Evolutionary conservation across 2,888 invertebrate genomes (phyloP), one percentile per base, ranked within the genome.

Genomic region (Leptogaster cylindrica): DNA sequence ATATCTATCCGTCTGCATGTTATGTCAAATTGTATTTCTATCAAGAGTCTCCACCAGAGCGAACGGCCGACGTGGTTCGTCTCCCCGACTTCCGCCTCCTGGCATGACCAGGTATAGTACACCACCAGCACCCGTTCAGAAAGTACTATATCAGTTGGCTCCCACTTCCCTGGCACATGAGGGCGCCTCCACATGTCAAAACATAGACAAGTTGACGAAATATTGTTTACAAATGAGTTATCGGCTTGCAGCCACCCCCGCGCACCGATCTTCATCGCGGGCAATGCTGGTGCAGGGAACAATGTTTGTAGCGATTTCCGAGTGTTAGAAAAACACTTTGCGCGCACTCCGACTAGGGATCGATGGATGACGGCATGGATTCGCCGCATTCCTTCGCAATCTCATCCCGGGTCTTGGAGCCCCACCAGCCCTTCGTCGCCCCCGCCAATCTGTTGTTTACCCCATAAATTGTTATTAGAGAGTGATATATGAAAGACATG

Each of bases 401-500:
- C n/a, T n/a, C n/a, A n/a, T n/a, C n/a, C 39, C 44, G 16, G 18
- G 8, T 16, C 27, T 27, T 31, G 7, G 5, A 6, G 28, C 14
- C 5, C 14, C 27, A 5, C 23, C 48, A 48, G 31, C 33, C 64
- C 48, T 46, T 64, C 64, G 33, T 20, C 48, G 31, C 23, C 64
- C 48, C 46, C 46, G 33, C 28, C 64, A 70, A 71, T 70, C 71
- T 71, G 71, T 71, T 73, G 73, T 73, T 73, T 73, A 73, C 70
- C 69, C 71, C 71, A 72, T 73, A 73, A 73, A 73, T 73, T 73
- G 72, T 72, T 72, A 72, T 72, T 71, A 70, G 71, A 71, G 73
- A 73, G 72, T 73, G 73, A 73, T 73, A 73, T 73, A 73, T 73
- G 73, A 73, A 73, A 73, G 73, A 72, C 73, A 73, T 73, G 71